A percentile compares a stretch with the other conserved stretches of the same genome.
phyloP scores from a whole-genome alignment of 2,113 vertebrate genomes.

The Ploceus nigricollis region DNA sequence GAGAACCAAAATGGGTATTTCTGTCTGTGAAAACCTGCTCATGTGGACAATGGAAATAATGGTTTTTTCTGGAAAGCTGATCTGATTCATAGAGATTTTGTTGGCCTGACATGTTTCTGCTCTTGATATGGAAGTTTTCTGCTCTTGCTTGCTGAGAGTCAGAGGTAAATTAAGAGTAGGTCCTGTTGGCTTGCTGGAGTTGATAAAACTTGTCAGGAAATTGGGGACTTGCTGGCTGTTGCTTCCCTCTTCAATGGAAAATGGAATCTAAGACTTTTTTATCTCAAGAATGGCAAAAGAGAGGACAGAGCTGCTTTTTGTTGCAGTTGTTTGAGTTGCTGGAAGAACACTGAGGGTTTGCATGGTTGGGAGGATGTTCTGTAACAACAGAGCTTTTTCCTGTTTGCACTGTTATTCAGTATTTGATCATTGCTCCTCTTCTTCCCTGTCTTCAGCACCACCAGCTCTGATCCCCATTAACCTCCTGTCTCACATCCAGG shows the following conservation, averaged over 20 bases:
- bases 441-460: background rate
- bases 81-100: background rate
- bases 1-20: background rate
- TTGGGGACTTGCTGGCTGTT: background rate
- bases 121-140: background rate
- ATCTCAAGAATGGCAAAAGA: background rate
- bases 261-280: background rate
- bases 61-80: background rate
- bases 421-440: background rate
- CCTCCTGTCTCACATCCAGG: background rate
- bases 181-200: background rate
- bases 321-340: background rate
- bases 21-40: background rate
- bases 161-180: background rate
- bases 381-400: background rate
- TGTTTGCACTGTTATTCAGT: background rate
- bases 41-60: background rate
- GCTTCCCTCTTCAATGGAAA: background rate
- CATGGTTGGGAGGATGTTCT: background rate
- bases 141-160: background rate
- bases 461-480: background rate
- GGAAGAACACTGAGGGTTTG: background rate
- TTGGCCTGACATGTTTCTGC: background rate
- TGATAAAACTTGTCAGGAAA: background rate
- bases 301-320: background rate